Evolutionary conservation across 2,888 invertebrate species (phyloP).

Genomic region (Patella caerulea): DNA sequence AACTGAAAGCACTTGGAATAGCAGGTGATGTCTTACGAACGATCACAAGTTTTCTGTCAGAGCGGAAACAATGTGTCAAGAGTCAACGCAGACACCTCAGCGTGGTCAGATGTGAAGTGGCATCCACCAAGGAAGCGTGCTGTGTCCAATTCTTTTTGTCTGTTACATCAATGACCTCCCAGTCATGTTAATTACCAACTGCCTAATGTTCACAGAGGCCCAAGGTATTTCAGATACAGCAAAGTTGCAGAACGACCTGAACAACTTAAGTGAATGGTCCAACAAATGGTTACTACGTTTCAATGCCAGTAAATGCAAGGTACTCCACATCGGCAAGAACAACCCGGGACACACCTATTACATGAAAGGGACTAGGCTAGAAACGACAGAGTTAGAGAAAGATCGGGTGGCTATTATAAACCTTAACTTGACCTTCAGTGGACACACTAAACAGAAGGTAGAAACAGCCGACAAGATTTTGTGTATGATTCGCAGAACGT

Average conservation of each 20-base stretch:
- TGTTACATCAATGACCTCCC: slow-evolving; percentile 34
- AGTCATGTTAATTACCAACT: slow-evolving; percentile 7
- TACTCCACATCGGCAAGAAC: neutral
- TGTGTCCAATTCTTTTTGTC: slow-evolving; percentile 34
- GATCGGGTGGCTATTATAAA: neutral
- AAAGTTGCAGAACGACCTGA: neutral
- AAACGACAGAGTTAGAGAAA: neutral
- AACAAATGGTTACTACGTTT: neutral
- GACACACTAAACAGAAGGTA: neutral
- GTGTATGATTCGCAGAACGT: too few relatives aligned
- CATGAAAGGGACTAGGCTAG: neutral
- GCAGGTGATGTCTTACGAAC: neutral
- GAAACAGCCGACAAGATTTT: too few relatives aligned
- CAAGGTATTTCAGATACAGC: neutral
- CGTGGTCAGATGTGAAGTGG: neutral
- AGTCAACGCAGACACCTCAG: neutral
- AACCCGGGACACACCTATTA: neutral
- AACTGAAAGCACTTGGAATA: slow-evolving; percentile 13
- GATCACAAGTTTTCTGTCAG: slow-evolving; percentile 7
- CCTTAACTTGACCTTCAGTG: neutral
- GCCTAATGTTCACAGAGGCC: slow-evolving; percentile 25
- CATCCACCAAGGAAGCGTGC: slow-evolving; percentile 6
- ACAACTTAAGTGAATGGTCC: neutral
- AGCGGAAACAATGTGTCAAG: slow-evolving; percentile 9
- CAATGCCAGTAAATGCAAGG: neutral